Base-by-base conservation (phyloP, 2,797 vertebrate species). In the Ambastaia sidthimunki region DNA sequence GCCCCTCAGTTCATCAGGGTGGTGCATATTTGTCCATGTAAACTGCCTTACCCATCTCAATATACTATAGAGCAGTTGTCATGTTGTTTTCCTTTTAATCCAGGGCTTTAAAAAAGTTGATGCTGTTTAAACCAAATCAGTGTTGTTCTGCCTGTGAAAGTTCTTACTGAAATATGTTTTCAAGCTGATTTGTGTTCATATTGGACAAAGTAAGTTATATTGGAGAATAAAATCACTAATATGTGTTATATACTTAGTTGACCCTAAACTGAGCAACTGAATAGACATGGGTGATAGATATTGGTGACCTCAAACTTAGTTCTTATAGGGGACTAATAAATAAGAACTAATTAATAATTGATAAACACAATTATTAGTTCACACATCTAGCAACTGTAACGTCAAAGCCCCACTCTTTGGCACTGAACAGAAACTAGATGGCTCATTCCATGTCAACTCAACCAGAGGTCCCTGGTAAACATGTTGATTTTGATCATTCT, bases 1-100 rank as follows among this genome's bases (percentile, higher is more conserved):
- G 48, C 52, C 18, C 23, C 55, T 48, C 60, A 18, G 4, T 55
- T 11, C 3, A 25, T 10, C 23, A 71, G 18, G 5, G 50, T 12
- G 44, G 62, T 48, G 23, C 57, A 28, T 73, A 34, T 66, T 62
- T 73, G 78, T 74, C 41, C 34, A 47, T 80, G 37, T 74, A 16
- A 50, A 63, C 31, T 28, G 23, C 60, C 18, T 63, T 63, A 16
- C 6, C 16, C 28, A 63, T 34, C 28, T 63, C 59, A 62, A 31
- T 62, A 25, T 62, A 62, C 23, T 62, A 28, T 25, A 9, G 62
- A 63, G 15, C 28, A 63, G 62, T 34, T 34, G 62, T 37, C 23
- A 3, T 37, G 13, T 63, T 11, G 16, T 34, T 28, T 62, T 31
- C 59, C 13, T 50, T 50, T 50, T 13, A 50, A 50, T 50, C 2